phyloP scores from a whole-genome alignment of 2,888 invertebrate species.

The Agonopterix subpropinquella region DNA sequence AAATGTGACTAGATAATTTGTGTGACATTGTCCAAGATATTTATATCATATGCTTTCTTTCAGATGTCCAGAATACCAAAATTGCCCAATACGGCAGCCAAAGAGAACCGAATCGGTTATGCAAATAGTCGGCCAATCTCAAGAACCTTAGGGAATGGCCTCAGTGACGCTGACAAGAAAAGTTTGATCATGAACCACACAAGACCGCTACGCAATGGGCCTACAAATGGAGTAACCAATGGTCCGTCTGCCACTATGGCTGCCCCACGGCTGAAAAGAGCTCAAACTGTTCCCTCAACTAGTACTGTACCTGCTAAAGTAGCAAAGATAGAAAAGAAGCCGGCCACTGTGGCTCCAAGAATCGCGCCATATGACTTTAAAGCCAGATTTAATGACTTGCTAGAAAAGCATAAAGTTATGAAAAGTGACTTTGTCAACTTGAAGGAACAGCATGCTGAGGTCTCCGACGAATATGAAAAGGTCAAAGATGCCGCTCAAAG shows the following conservation, averaged over 20 bases:
- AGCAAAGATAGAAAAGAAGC: constrained; percentile 54
- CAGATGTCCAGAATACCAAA: constrained; percentile 70
- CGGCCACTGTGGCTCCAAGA: constrained; percentile 63
- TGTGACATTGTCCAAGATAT: too few species aligned
- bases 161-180: constrained; percentile 62
- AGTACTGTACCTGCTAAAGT: constrained; percentile 39
- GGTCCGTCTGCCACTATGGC: constrained; percentile 22
- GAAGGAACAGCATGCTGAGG: constrained; percentile 68
- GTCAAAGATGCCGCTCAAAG: constrained; percentile 51
- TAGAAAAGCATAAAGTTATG: constrained; percentile 74
- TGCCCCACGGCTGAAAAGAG: constrained; percentile 49
- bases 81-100: constrained; percentile 40
- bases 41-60: constrained; percentile 15
- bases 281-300: constrained; percentile 46
- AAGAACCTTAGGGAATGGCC: constrained; percentile 42
- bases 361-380: constrained; percentile 80
- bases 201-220: constrained; percentile 25
- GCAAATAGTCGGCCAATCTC: constrained; percentile 34
- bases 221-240: not conserved
- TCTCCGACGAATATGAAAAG: constrained; percentile 70
- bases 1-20: too few species aligned
- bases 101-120: constrained; percentile 56
- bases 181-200: constrained; percentile 57
- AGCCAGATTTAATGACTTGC: constrained; percentile 77
- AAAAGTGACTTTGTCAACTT: constrained; percentile 70